Conservation (phyloP, 1,140 invertebrate species). For the Hydropsyche tenuis region DNA sequence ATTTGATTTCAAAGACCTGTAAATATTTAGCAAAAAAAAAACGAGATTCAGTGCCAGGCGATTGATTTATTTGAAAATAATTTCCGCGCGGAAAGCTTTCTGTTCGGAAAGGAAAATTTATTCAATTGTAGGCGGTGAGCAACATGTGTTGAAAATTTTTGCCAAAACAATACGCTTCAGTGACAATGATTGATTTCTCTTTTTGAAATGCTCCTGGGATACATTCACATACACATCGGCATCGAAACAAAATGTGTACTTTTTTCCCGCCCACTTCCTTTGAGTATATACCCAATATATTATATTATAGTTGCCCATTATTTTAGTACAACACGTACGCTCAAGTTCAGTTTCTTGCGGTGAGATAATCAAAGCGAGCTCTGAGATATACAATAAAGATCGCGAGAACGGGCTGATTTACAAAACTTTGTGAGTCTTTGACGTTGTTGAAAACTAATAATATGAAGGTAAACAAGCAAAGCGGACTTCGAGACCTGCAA, state of each 20-base stretch:
- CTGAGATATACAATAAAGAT: no score
- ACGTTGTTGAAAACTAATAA: constrained; percentile 25
- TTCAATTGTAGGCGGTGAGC: constrained; percentile 22
- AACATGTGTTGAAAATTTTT: constrained; percentile 26
- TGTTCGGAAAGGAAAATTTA: constrained; percentile 20
- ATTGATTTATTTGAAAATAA: constrained; percentile 28
- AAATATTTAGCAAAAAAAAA: constrained; percentile 23
- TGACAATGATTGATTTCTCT: constrained; percentile 26
- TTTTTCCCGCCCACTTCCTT: no score
- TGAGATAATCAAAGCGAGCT: no score
- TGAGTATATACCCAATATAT: no score
- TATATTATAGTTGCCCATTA: no score
- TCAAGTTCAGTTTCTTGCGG: no score
- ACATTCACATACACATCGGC: not conserved
- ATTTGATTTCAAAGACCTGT: constrained; percentile 26
- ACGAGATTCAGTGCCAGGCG: constrained; percentile 12
- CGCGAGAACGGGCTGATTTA: no score
- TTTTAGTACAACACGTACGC: no score
- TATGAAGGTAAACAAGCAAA: constrained; percentile 13
- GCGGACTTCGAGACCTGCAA: not conserved
- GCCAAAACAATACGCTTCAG: constrained; percentile 27
- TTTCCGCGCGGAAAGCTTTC: constrained; percentile 20
- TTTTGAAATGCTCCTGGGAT: not conserved
- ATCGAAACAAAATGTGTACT: no score
- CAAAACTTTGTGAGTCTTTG: constrained; percentile 10